Percentiles rank a stretch among this genome's conserved stretches.
Conservation (phyloP, 2,888 invertebrate species). For the Amphiduros pacificus region DNA sequence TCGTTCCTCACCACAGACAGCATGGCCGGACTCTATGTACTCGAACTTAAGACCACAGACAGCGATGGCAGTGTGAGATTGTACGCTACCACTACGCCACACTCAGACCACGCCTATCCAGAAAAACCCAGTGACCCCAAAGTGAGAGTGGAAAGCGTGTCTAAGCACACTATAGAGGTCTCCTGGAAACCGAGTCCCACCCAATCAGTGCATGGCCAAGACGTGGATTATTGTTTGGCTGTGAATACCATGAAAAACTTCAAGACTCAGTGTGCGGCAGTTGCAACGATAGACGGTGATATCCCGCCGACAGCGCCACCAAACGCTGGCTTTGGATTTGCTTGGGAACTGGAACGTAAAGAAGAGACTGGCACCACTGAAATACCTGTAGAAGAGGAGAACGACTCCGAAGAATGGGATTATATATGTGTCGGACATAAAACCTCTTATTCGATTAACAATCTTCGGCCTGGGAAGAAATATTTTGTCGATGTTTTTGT, state of each 20-base stretch:
- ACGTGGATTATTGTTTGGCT: slow-evolving; percentile 59
- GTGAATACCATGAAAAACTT: slow-evolving; percentile 62
- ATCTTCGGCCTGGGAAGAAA: slow-evolving; percentile 60
- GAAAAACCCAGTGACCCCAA: slow-evolving; percentile 32
- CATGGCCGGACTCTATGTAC: slow-evolving; percentile 15
- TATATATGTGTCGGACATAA: slow-evolving; percentile 63
- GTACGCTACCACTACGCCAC: slow-evolving; percentile 40
- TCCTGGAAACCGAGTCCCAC: slow-evolving; percentile 40
- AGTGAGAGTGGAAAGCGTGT: slow-evolving; percentile 29
- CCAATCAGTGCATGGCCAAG: slow-evolving; percentile 19
- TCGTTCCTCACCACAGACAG: slow-evolving; percentile 10
- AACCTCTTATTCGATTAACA: slow-evolving; percentile 63
- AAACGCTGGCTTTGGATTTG: slow-evolving; percentile 49
- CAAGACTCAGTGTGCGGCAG: slow-evolving; percentile 63
- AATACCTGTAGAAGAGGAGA: not conserved
- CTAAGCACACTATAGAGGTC: slow-evolving; percentile 30
- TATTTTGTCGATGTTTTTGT: slow-evolving; percentile 67
- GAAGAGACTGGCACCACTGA: not conserved
- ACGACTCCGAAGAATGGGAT: slow-evolving; percentile 40
- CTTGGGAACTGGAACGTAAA: slow-evolving; percentile 40
- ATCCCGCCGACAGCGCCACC: slow-evolving; percentile 43
- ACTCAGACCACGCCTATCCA: slow-evolving; percentile 35
- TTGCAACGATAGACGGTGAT: slow-evolving; percentile 57
- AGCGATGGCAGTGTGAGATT: slow-evolving; percentile 45
- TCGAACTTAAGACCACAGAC: slow-evolving; percentile 40